Base-by-base conservation (phyloP, 2,113 vertebrate species). In the Plecturocebus donacophilus region DNA sequence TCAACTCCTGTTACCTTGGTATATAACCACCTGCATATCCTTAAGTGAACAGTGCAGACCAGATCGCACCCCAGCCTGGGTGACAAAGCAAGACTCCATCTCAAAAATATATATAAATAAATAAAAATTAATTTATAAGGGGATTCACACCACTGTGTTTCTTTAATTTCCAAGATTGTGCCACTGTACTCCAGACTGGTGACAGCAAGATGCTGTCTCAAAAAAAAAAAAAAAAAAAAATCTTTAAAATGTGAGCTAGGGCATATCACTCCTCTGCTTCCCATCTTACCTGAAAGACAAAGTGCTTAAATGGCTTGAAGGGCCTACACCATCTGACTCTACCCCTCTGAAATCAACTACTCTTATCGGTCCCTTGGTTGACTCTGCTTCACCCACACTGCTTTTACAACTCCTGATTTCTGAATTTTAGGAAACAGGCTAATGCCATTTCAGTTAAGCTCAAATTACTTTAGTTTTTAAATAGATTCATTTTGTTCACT, bases 391-490 rank as follows among this genome's bases (percentile, higher is more conserved):
- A 52, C 21, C 17, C 23, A 92, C 5, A 14, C 19, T 92, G 14
- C 17, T 25, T 75, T 27, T n/a, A 54, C 30, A 92, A 54, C 38
- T 73, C 58, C 40, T 17, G 42, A 64, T 58, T 90, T 97, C 47
- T n/a, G 10, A 73, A 84, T 88, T 85, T 93, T 81, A 90, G 52
- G 83, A 61, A 83, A 73, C 12, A 84, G 11, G 52, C 21, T 81
- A 80, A 87, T 86, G 47, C 1, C 47, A 49, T 91, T 93, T 95
- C 9, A 73, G 45, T 79, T 40, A 90, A 35, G 27, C 9, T 45
- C 32, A 68, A 92, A 87, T 90, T 47, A 66, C 42, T 75, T 94
- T 38, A 61, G 10, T 94, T 75, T 87, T 95, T 38, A 77, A 94
- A 56, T 47, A 58, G 16, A 17, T 83, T 54, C 90, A 13, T 83